Evolutionary conservation across 2,797 vertebrate genomes (phyloP), one percentile per base, ranked within the genome.

Genomic region (Pygocentrus nattereri): DNA sequence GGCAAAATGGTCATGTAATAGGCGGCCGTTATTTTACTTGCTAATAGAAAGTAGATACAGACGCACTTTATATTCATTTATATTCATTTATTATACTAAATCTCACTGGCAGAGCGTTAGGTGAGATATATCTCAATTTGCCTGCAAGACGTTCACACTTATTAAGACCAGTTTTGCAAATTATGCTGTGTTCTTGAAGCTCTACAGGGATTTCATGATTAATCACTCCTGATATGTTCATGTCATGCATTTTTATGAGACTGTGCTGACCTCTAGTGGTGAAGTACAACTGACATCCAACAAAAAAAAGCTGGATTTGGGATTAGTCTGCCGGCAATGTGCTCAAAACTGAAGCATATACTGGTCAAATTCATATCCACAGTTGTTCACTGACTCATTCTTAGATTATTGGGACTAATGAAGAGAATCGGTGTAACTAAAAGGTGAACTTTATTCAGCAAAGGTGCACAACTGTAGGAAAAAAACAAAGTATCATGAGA

Each of bases 181-280:
- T n/a, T n/a, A n/a, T n/a, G n/a, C n/a, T n/a, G n/a, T 61, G 58
- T 61, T 61, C 25, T 30, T 12, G 10, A 44, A 16, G 30, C 27
- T 5, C 5, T 5, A 25, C 13, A 16, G 25, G 30, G 27, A 18
- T 34, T 30, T 61, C 27, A 65, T 19, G 18, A 34, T 34, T 4
- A 19, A 31, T 34, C 62, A 19, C 19, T 18, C n/a, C 18, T 19
- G 8, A 65, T 2, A 27, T 6, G 1, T 21, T 27, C 27, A 50
- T 16, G 56, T n/a, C 21, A 8, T 59, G 58, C 11, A n/a, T 65
- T 44, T 50, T 41, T 21, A 65, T 62, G 25, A 76, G 65, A n/a
- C 15, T 69, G 64, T 80, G 59, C 65, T 71, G 77, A 47, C 72
- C 31, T 64, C 77, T 83, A 65, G 77, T 76, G 77, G 47, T 74